Evolutionary conservation across 30 jellyfish, hydroid and myxozoan genomes (phyloP), one percentile per base, ranked within the genome.

Genomic region (Clytia hemisphaerica): DNA sequence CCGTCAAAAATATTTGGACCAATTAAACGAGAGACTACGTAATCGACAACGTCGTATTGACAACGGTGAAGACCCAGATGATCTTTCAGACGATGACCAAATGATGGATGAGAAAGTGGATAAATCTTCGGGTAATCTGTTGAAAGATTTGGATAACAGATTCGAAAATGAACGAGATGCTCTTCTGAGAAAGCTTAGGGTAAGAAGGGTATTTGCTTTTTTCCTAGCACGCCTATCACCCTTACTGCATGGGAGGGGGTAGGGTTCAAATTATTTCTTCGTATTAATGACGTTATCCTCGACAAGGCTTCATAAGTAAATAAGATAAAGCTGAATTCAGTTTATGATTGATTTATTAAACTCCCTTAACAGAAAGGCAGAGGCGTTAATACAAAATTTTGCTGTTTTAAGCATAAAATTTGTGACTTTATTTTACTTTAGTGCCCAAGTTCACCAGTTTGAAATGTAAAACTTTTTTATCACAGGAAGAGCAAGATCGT

Each of bases 81-180:
- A 78, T 26, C 46, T 69, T 7, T 76, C 67, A 5, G 94, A 78
- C 18, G 82, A 58, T 16, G 82, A 38, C 24, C 28, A 62, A 15
- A 45, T 63, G 19, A 83, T 58, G 5, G 92, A 76, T 9, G 72
- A 44, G 47, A 80, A 64, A 46, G 73, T 61, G 10, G 90, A 79
- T 27, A 44, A 44, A 10, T 29, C 85, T 26, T 68, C 92, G 34
- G 96, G 96, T 27, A 86, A 86, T 57, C 24, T 86, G 2, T 63
- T 86, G 67, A 58, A 47, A 50, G 96, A 86, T 54, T 71, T 86
- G 24, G 94, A 86, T 53, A 64, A 70, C 31, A 34, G 96, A 44
- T 86, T 79, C 67, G 96, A 86, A 35, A 80, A 86, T 36, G 96
- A 86, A 65, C 79, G 75, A 58, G 94, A 86, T 40, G 96, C 94